Conservation (phyloP, 2,113 vertebrate species). For the Anhinga anhinga region DNA sequence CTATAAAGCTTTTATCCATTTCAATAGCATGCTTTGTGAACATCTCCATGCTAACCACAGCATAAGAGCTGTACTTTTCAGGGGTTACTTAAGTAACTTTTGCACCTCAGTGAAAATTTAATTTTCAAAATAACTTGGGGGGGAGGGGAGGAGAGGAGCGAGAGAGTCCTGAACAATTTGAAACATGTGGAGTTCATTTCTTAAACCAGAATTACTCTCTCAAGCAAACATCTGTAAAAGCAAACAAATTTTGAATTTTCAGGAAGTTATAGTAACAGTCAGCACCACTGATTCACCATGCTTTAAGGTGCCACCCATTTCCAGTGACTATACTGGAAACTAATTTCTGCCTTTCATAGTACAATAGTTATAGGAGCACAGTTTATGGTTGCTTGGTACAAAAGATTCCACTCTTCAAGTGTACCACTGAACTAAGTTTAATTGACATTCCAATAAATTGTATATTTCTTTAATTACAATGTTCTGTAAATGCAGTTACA, state of each 20-base stretch:
- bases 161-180: background rate
- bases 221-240: background rate
- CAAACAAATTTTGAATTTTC: background rate
- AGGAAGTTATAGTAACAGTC: background rate
- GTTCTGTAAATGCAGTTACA: background rate
- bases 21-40: background rate
- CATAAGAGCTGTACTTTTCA: background rate
- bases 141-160: accelerated
- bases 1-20: background rate
- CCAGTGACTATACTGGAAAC: background rate
- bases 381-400: background rate
- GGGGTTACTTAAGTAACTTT: background rate
- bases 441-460: background rate
- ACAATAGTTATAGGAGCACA: background rate
- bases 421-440: background rate
- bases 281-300: background rate
- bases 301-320: background rate
- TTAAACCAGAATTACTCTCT: background rate
- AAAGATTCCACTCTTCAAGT: background rate
- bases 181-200: background rate
- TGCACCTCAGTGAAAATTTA: background rate
- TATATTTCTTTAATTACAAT: background rate
- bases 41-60: background rate
- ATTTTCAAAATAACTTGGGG: background rate
- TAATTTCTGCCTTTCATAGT: background rate